phyloP scores from a whole-genome alignment of 2,797 vertebrate species.

The Eulemur albifrons region DNA sequence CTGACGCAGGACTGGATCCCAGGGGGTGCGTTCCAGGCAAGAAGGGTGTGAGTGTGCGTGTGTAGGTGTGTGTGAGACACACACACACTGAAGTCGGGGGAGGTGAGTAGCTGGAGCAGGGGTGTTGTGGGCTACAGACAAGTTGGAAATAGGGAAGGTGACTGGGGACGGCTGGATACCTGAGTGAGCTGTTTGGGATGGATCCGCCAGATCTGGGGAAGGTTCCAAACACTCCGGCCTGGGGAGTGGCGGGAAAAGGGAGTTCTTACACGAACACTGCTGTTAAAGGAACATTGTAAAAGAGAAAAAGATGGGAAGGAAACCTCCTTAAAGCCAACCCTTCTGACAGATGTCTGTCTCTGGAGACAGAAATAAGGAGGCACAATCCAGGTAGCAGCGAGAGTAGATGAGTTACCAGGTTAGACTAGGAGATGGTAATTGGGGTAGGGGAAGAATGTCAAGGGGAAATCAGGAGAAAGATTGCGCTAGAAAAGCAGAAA shows the following conservation, averaged over 20 bases:
- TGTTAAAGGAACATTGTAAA: background rate
- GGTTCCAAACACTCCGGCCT: background rate
- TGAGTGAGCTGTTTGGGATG: background rate
- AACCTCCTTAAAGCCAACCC: background rate
- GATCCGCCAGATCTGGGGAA: background rate
- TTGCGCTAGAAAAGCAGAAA: background rate
- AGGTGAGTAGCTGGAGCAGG: background rate
- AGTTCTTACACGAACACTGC: background rate
- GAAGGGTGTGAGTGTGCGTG: background rate
- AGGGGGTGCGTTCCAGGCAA: background rate
- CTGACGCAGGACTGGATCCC: background rate
- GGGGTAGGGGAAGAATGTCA: background rate
- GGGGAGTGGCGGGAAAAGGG: background rate
- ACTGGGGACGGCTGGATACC: too few relatives aligned
- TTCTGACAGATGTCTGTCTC: background rate
- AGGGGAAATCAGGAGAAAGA: background rate
- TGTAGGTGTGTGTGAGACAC: background rate
- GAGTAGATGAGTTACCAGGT: background rate
- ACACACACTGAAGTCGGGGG: background rate
- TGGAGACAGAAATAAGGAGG: background rate
- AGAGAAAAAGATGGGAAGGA: background rate
- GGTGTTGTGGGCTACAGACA: background rate
- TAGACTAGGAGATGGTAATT: background rate
- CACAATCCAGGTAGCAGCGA: background rate
- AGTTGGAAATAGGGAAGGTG: background rate